Evolutionary conservation across 2,113 vertebrate species (phyloP), one percentile per base, ranked within the genome.

Genomic region (Nerophis ophidion): DNA sequence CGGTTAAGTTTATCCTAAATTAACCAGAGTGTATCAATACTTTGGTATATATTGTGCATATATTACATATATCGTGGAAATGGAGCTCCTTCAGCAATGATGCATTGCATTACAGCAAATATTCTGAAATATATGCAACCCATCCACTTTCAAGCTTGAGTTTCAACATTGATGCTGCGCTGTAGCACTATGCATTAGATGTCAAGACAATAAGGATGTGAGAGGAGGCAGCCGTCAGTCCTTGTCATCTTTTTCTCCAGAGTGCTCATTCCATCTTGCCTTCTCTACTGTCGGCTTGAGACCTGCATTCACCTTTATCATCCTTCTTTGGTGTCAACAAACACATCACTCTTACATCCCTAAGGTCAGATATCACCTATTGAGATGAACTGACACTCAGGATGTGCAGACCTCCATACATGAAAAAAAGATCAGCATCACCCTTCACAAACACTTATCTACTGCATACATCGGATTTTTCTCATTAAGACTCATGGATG

Each of bases 171-270:
- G 58, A 62, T 35, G n/a, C 33, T 15, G 58, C 54, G 65, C 60
- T 35, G 68, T 40, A 34, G 8, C 36, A 38, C 36, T 61, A 71
- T 47, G 38, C 51, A 48, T 26, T 61, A 48, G 46, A 70, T 59
- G 76, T 77, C 76, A 26, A 66, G 56, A 67, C 12, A 1, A 56
- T 65, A 36, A 40, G 38, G 6, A 8, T 40, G 38, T 9, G 38
- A 9, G 38, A 40, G 66, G 71, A 60, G 71, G 75, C 9, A 7
- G 54, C 80, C 76, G 81, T 76, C 76, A 77, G 75, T 81, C 79
- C 74, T 38, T 50, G 45, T 54, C 60, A 59, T 74, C 48, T 33
- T 35, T 33, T 35, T 63, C 61, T 61, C 34, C 49, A 36, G 48
- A 35, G 58, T 49, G 49, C 17, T 68, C 33, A 17, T 13, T 57